Conservation (phyloP, 1,140 invertebrate species). For the Daktulosphaira vitifoliae region DNA sequence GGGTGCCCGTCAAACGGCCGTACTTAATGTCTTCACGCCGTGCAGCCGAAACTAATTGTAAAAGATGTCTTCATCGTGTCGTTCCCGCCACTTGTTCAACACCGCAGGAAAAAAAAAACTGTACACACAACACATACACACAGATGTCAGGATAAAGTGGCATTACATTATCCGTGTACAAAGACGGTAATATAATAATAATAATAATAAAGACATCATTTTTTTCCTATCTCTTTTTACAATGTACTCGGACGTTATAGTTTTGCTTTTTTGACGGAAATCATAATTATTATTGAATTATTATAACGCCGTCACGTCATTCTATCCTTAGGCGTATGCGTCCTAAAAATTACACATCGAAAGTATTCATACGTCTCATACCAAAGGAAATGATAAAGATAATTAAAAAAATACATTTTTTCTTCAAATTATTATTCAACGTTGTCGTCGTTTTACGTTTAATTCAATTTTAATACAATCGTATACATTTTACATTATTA, state of each 20-base stretch:
- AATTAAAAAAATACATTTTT: too few relatives aligned
- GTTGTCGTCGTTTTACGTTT: too few relatives aligned
- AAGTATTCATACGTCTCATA: too few relatives aligned
- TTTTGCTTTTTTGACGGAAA: constrained; percentile 6
- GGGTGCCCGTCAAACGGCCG: constrained; percentile 26
- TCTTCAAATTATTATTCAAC: too few relatives aligned
- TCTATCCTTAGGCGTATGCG: too few relatives aligned
- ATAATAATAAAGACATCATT: too few relatives aligned
- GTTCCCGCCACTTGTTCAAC: too few relatives aligned
- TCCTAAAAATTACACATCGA: too few relatives aligned
- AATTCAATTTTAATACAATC: constrained; percentile 24
- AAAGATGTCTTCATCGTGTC: constrained; percentile 29
- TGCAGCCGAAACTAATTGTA: constrained; percentile 28
- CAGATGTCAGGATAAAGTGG: constrained; percentile 26
- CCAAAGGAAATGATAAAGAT: too few relatives aligned
- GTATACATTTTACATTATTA: neutral
- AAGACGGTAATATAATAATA: too few relatives aligned
- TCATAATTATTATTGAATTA: constrained; percentile 29
- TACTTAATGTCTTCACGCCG: constrained; percentile 21
- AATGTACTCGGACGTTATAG: too few relatives aligned
- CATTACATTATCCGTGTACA: neutral
- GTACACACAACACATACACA: neutral
- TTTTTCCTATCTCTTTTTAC: too few relatives aligned
- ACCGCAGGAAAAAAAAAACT: neutral
- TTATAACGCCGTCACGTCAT: neutral